Conservation (phyloP, 1,140 invertebrate species). For the Coenobita brevimanus region DNA sequence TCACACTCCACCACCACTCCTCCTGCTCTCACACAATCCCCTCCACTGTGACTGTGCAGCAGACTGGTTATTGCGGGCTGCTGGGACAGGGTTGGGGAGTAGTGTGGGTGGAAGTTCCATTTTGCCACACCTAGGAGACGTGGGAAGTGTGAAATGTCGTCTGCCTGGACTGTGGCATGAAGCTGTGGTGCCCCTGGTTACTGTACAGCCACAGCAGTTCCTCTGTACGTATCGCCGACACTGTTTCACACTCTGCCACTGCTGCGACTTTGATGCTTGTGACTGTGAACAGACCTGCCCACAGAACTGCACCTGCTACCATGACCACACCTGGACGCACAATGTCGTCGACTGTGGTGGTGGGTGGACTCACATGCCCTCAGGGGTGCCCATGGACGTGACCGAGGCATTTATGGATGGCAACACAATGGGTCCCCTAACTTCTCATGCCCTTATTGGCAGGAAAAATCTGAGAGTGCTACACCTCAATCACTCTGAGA, state of each 20-base stretch:
- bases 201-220: conserved; percentile 76
- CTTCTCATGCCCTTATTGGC: conserved; percentile 92
- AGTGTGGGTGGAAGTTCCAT: conserved; percentile 58
- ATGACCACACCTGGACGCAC: conserved; percentile 92
- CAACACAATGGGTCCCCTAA: conserved; percentile 88
- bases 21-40: conserved; percentile 90
- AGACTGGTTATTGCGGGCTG: conserved; percentile 90
- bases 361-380: conserved; percentile 86
- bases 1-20: conserved; percentile 77
- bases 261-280: conserved; percentile 95
- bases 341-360: conserved; percentile 92
- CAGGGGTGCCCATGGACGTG: conserved; percentile 92
- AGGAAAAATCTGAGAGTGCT: conserved; percentile 85
- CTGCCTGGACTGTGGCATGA: conserved; percentile 71
- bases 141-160: conserved; percentile 72
- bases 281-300: conserved; percentile 97
- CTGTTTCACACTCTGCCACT: conserved; percentile 94
- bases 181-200: conserved; percentile 70
- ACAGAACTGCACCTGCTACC: conserved; percentile 91
- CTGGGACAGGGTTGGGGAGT: conserved; percentile 70
- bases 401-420: conserved; percentile 94
- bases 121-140: conserved; percentile 72
- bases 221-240: conserved; percentile 92
- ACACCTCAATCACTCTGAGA: conserved; percentile 88
- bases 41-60: conserved; percentile 93